Conservation (phyloP, 2,797 vertebrate species). For the Chelmon rostratus region DNA sequence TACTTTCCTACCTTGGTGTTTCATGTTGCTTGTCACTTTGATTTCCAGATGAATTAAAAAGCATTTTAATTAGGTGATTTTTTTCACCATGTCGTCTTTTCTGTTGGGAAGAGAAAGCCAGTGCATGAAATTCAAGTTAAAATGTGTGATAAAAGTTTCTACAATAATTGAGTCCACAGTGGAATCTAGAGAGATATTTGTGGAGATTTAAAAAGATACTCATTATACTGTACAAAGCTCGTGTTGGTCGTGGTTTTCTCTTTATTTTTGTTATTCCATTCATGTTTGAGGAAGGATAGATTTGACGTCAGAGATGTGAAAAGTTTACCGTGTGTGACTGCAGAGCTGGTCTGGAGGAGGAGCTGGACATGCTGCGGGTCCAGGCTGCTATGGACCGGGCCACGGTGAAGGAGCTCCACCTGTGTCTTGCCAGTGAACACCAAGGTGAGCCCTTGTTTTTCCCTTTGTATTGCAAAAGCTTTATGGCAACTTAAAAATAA, state of each 20-base stretch:
- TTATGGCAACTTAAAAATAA: not conserved
- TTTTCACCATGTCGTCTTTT: constrained; percentile 66
- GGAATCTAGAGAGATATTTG: constrained; percentile 44
- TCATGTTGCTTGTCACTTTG: constrained; percentile 87
- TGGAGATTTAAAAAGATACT: constrained; percentile 40
- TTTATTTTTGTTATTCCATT: constrained; percentile 15
- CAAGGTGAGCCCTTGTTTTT: constrained; percentile 76
- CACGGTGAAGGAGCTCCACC: constrained; percentile 84
- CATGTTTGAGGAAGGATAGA: not conserved
- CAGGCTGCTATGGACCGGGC: constrained; percentile 85
- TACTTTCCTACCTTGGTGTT: constrained; percentile 75
- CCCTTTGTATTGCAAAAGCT: not conserved
- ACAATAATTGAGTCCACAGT: constrained; percentile 37
- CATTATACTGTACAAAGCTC: constrained; percentile 28
- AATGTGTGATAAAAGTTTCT: constrained; percentile 47
- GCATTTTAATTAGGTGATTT: constrained; percentile 80
- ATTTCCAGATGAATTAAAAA: constrained; percentile 82
- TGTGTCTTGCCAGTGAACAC: constrained; percentile 81
- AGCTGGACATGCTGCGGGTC: constrained; percentile 89
- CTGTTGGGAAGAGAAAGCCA: constrained; percentile 54
- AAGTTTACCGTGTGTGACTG: constrained; percentile 43
- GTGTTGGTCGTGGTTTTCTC: not conserved
- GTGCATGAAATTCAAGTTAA: constrained; percentile 42
- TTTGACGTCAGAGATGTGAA: constrained; percentile 1
- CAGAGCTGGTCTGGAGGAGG: constrained; percentile 90